phyloP scores from a whole-genome alignment of 2,888 invertebrate species.

The Harpalus rubripes region DNA sequence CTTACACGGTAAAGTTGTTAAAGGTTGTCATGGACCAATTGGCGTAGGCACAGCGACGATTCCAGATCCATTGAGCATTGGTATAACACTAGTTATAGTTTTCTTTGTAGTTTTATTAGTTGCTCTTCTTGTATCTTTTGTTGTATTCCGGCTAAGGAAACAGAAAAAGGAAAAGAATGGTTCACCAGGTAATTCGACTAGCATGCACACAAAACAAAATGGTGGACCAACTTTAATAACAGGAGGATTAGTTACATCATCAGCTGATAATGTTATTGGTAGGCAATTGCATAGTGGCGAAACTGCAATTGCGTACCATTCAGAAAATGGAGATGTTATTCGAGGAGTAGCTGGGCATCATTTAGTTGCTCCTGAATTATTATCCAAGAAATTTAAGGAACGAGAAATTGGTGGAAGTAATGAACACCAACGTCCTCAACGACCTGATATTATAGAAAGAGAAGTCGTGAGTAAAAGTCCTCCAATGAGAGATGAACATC shows the following conservation, averaged over 20 bases:
- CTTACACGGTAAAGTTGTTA: conserved; percentile 85
- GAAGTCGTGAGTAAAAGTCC: conserved; percentile 93
- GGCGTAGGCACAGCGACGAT: conserved; percentile 88
- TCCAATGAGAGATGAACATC: conserved; percentile 87
- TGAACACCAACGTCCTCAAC: conserved; percentile 88
- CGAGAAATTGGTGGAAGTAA: conserved; percentile 85
- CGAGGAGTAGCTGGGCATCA: conserved; percentile 88
- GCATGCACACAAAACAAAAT: conserved; percentile 88
- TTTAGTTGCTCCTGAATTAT: conserved; percentile 90
- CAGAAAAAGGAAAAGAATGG: conserved; percentile 92
- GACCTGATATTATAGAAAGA: conserved; percentile 96
- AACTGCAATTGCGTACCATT: conserved; percentile 84
- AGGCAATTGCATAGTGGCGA: conserved; percentile 84
- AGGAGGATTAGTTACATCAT: conserved; percentile 83
- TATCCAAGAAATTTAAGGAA: conserved; percentile 94
- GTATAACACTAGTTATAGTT: conserved; percentile 94
- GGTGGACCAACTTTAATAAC: conserved; percentile 85
- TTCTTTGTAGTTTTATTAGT: conserved; percentile 95
- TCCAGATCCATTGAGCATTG: conserved; percentile 93
- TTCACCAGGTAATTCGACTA: conserved; percentile 83
- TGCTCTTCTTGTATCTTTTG: conserved; percentile 93
- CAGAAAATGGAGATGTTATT: conserved; percentile 86
- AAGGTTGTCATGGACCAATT: conserved; percentile 87
- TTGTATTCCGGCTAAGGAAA: conserved; percentile 93
- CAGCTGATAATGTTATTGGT: conserved; percentile 85